Percentiles rank a stretch among this genome's conserved stretches.
Evolutionary conservation across 2,888 invertebrate genomes (phyloP).

Genomic region (Coelinius sp.): DNA sequence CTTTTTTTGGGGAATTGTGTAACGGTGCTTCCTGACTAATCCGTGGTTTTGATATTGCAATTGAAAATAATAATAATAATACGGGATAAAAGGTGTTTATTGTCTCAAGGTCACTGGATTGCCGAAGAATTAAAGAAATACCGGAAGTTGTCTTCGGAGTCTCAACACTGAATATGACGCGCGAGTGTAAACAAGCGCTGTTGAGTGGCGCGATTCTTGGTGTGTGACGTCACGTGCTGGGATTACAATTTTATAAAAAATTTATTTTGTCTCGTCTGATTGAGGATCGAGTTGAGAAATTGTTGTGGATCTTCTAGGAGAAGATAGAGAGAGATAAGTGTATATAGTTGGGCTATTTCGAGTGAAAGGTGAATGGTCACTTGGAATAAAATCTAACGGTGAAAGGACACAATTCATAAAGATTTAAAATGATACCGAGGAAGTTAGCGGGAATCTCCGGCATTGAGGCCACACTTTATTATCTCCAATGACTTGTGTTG

Average conservation of each 20-base stretch:
- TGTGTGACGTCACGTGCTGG: conserved; percentile 39
- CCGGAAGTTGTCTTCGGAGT: background rate
- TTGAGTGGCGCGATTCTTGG: conserved; percentile 37
- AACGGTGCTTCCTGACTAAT: conserved; percentile 1
- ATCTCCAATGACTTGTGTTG: conserved; percentile 40
- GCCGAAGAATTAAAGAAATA: background rate
- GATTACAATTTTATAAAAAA: background rate
- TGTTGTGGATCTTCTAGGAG: background rate
- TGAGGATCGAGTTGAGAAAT: background rate
- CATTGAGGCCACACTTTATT: background rate
- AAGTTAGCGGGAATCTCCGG: conserved; percentile 26
- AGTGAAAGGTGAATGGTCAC: conserved; percentile 21
- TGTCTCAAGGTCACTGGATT: conserved; percentile 1
- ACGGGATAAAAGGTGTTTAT: background rate
- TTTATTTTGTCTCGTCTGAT: background rate
- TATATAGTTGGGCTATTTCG: background rate
- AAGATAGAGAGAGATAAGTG: background rate
- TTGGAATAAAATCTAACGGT: conserved; percentile 7
- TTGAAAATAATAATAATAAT: background rate
- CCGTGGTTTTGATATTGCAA: background rate
- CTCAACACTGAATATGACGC: conserved; percentile 36
- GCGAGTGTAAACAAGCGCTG: conserved; percentile 35
- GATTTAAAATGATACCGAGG: conserved; percentile 17
- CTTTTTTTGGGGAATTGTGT: background rate
- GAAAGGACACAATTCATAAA: conserved; percentile 17